Base-by-base conservation (phyloP, 2,113 vertebrate species). In the Microtus pennsylvanicus region DNA sequence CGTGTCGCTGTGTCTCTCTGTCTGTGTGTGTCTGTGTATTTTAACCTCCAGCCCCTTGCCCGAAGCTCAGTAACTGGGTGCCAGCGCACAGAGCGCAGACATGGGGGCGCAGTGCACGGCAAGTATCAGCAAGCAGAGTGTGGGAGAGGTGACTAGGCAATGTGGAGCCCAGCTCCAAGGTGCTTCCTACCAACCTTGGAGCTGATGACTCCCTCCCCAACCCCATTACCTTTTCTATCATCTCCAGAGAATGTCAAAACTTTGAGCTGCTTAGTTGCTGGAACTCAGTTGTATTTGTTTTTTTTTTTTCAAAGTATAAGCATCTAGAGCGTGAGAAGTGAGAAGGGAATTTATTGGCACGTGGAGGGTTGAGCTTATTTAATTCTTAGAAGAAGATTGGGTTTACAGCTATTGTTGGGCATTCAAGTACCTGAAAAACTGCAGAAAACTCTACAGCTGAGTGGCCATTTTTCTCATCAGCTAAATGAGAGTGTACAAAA, bases 401-500 rank as follows among this genome's bases (percentile, higher is more conserved):
- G 14, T 70, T 90, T 22, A 55, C 7, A n/a, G 42, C 42, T 69
- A 55, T 47, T 63, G 33, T 89, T 75, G 19, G 76, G 10, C 26
- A 72, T 47, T 88, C 33, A n/a, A 67, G 10, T 47, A 28, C 70
- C 45, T 89, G 35, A 69, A 92, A 96, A 81, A n/a, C 33, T 47
- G 21, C 8, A 70, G 45, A 77, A n/a, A 97, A 87, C 35, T 86
- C 81, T 89, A 42, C 70, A 96, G 96, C 95, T 93, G 94, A 97
- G 81, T 80, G 87, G 67, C 88, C 97, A 97, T n/a, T 97, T 97
- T 98, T 97, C 97, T 97, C 95, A 97, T 94, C 97, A 93, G 96
- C 96, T 88, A 91, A 95, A 97, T 80, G 26, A 52, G 21, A 81
- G 67, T 88, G 65, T 76, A 24, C 24, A 33, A 81, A 85, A 24